Evolutionary conservation across 2,888 invertebrate genomes (phyloP), one percentile per base, ranked within the genome.

Genomic region (Notodonta ziczac): DNA sequence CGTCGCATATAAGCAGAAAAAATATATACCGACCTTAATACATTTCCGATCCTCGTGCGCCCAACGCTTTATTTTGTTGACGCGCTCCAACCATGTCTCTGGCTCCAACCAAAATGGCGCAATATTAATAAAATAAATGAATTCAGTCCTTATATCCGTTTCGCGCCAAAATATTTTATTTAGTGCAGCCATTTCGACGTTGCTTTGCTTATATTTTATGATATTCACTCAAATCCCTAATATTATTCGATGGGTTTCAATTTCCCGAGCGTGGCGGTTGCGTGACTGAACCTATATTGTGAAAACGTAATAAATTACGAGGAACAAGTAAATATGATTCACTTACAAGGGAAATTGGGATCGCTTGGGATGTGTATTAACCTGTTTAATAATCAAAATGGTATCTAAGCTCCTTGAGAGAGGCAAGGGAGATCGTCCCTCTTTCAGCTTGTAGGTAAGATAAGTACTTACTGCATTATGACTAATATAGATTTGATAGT

Each of bases 171-270:
- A 84, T 79, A 84, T 83, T 86, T 83, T 83, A 86, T 86, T 84
- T 79, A 82, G 80, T 81, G 72, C 70, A 70, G 63, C 78, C 72
- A 78, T 82, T 82, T 73, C 55, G 73, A 74, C 74, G 76, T 70
- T 74, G 69, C 67, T 77, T 80, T 77, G 80, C 81, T 78, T 84
- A 85, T 87, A 87, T 87, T 85, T 87, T 87, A 87, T 76, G 84
- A 82, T 79, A 76, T 76, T 76, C 76, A 69, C 81, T 81, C 84
- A 85, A 86, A 86, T 87, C 84, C 80, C 72, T 82, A 80, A 84
- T 82, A 80, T 78, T 78, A 79, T 84, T 84, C 81, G 82, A 87
- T 86, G 86, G 86, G 81, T 85, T 88, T 87, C 89, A 88, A 89
- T 89, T 89, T 89, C 89, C 88, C 81, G 76, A 60, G 42, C 59